Base-by-base conservation (phyloP, 2,888 invertebrate genomes). In the Melieria crassipennis region DNA sequence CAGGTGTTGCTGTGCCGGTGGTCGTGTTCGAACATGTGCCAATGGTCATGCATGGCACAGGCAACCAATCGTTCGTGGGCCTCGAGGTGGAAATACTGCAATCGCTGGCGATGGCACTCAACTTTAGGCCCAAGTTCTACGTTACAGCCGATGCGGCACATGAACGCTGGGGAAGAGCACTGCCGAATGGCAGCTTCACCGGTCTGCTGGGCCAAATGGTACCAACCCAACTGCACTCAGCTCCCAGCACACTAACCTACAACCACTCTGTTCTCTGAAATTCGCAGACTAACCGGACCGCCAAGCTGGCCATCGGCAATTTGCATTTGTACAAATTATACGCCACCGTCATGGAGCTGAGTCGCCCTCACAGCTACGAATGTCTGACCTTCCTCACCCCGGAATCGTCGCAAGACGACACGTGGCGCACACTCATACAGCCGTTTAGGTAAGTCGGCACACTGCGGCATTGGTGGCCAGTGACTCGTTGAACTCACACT, bases 361-460 rank as follows among this genome's bases (percentile, higher is more conserved):
- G 92, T 67, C 88, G 90, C 62, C 94, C 95, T 0, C 95, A 95
- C 75, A 92, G 91, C n/a, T 91, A 92, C 0, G 93, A 94, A 81
- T 95, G 95, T 80, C 88, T 94, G 79, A 95, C 95, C 0, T 95
- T 95, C 81, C 84, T 95, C 16, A 94, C 95, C 0, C 94, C 94
- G 0, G 94, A 94, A 85, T 91, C 94, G 0, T 87, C 92, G 16
- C 91, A 90, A 2, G 94, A 95, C 81, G 94, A 94, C 79, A 93
- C 94, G 1, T 95, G 95, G 95, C 92, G 92, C 84, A 93, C 94
- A 0, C 87, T 95, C 7, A 91, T 94, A 79, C 87, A 93, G 76
- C 95, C 95, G 1, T 94, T 95, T 80, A 91, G 30, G 30, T 30
- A 30, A 30, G 30, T 30, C 30, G 30, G 3, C 30, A 0, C 30